phyloP scores from a whole-genome alignment of 2,113 vertebrate genomes.

The Zosterops borbonicus region DNA sequence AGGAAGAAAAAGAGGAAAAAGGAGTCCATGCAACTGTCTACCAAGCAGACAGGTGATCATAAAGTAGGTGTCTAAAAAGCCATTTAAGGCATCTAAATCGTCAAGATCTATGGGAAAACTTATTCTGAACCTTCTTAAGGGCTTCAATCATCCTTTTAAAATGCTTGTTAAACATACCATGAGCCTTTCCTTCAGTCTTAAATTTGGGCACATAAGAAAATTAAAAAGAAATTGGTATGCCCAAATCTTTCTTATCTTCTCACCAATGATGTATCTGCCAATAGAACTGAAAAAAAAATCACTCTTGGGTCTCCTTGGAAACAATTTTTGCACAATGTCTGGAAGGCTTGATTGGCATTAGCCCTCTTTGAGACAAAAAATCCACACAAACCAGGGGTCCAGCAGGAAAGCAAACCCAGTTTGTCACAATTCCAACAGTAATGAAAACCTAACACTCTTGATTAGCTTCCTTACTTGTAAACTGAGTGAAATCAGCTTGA shows the following conservation, averaged over 20 bases:
- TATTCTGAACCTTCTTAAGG: neutral
- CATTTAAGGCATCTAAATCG: neutral
- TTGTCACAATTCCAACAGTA: neutral
- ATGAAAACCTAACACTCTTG: neutral
- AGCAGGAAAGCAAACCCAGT: neutral
- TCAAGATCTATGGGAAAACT: neutral
- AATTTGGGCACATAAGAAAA: neutral
- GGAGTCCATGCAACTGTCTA: neutral
- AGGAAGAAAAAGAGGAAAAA: neutral
- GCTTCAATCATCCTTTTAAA: neutral
- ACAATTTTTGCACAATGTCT: neutral
- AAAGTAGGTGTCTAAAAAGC: neutral
- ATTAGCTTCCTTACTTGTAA: neutral
- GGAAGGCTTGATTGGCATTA: neutral
- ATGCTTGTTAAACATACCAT: neutral
- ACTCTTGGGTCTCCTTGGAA: neutral
- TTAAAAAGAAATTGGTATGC: neutral
- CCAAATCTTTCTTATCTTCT: neutral
- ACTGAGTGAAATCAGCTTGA: neutral
- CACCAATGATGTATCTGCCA: neutral
- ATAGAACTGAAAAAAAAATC: slow-evolving; percentile 7
- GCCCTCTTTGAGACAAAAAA: neutral
- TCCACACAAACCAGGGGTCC: neutral
- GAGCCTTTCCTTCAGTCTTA: neutral
- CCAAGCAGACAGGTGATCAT: neutral